phyloP scores from a whole-genome alignment of 2,113 vertebrate genomes.

The Xenopus laevis region DNA sequence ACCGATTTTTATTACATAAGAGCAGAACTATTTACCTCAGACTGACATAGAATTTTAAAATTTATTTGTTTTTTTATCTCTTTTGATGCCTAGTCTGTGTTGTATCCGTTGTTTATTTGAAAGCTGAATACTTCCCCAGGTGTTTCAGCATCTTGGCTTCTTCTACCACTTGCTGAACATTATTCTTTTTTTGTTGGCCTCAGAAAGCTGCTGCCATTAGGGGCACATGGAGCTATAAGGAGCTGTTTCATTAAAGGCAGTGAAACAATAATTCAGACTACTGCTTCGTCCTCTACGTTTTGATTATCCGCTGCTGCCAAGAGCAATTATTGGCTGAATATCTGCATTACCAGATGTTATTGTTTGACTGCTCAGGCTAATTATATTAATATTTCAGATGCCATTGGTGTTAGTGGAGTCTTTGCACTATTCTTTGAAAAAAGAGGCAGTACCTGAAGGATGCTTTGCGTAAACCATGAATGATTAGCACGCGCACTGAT shows the following conservation, averaged over 20 bases:
- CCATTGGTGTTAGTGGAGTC: background rate
- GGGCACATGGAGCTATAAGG: slow-evolving; percentile 7
- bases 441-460: too few relatives aligned
- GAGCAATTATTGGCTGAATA: slow-evolving; percentile 23
- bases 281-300: slow-evolving; percentile 2
- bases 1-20: too few relatives aligned
- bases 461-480: too few relatives aligned
- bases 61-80: background rate
- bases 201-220: slow-evolving; percentile 9
- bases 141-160: slow-evolving; percentile 18
- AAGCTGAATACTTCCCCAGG: slow-evolving; percentile 11
- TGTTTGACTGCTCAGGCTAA: slow-evolving; percentile 8
- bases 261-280: slow-evolving; percentile 12
- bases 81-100: too few relatives aligned
- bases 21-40: too few relatives aligned
- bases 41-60: too few relatives aligned
- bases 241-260: slow-evolving; percentile 24
- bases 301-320: slow-evolving; percentile 24
- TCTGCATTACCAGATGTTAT: slow-evolving; percentile 34
- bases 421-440: background rate
- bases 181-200: slow-evolving; percentile 18
- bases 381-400: slow-evolving; percentile 24
- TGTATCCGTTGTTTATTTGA: background rate
- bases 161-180: slow-evolving; percentile 20
- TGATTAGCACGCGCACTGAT: too few relatives aligned